Conservation (phyloP, 2,113 vertebrate species). For the Aspiorhynchus laticeps region DNA sequence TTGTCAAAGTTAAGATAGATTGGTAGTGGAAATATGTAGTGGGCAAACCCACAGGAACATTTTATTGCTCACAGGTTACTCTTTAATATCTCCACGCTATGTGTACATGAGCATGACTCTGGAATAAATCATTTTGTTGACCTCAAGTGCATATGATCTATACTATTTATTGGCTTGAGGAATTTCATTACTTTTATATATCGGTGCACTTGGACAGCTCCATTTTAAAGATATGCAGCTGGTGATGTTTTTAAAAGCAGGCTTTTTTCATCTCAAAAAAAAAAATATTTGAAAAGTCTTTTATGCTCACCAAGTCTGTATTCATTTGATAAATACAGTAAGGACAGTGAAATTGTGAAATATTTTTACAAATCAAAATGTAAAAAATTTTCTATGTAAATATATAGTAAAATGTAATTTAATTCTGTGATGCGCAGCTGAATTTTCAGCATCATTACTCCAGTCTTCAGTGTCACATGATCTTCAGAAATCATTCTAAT, state of each 20-base stretch:
- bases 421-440: not conserved
- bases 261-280: too few relatives aligned
- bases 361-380: not conserved
- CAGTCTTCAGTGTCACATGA: not conserved
- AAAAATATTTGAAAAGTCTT: not conserved
- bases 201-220: not conserved
- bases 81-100: not conserved
- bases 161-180: not conserved
- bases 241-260: not conserved
- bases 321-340: not conserved
- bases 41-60: not conserved
- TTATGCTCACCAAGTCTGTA: not conserved
- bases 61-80: slow-evolving; percentile 13
- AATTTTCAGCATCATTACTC: not conserved
- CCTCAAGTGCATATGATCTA: not conserved
- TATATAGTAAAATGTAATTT: not conserved
- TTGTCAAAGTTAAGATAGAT: not conserved
- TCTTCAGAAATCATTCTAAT: not conserved
- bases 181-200: not conserved
- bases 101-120: slow-evolving; percentile 1
- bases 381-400: not conserved
- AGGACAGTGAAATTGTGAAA: not conserved
- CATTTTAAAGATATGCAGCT: not conserved
- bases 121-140: slow-evolving; percentile 24
- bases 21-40: not conserved